Evolutionary conservation across 2,113 vertebrate genomes (phyloP).

Genomic region (Epinephelus fuscoguttatus): DNA sequence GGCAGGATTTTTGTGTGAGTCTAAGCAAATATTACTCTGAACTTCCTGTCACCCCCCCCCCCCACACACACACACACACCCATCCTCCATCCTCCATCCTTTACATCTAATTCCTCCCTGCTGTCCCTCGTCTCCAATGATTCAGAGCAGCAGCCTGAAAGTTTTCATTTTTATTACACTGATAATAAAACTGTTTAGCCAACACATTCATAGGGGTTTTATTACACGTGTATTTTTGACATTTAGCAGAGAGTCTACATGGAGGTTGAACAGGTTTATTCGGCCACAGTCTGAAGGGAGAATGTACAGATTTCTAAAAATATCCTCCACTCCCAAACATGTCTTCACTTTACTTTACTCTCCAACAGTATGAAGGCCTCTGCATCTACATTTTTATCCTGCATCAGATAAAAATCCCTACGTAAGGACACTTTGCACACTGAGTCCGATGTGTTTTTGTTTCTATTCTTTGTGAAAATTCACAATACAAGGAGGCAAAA

Average conservation of each 20-base stretch:
- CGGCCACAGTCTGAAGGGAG: not conserved
- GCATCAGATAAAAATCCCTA: too few species aligned
- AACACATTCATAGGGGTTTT: conserved; percentile 1
- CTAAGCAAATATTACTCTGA: conserved; percentile 63
- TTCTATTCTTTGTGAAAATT: too few species aligned
- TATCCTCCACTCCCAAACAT: not conserved
- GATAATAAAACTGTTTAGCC: conserved; percentile 30
- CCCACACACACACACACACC: too few species aligned
- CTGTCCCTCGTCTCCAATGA: not conserved
- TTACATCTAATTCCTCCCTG: not conserved
- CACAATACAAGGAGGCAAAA: too few species aligned
- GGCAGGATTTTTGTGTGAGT: conserved; percentile 52
- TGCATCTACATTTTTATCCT: too few species aligned
- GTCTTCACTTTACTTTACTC: not conserved
- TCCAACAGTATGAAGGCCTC: too few species aligned
- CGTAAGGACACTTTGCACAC: too few species aligned
- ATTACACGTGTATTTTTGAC: conserved; percentile 15
- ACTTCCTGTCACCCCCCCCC: conserved; percentile 56
- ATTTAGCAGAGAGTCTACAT: not conserved
- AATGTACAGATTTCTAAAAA: not conserved
- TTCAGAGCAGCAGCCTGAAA: conserved; percentile 3
- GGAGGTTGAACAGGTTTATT: not conserved
- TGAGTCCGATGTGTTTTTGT: too few species aligned
- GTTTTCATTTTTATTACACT: conserved; percentile 4
- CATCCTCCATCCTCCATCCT: not conserved